Conservation (phyloP, 2,797 vertebrate species). For the Eulemur mongoz region DNA sequence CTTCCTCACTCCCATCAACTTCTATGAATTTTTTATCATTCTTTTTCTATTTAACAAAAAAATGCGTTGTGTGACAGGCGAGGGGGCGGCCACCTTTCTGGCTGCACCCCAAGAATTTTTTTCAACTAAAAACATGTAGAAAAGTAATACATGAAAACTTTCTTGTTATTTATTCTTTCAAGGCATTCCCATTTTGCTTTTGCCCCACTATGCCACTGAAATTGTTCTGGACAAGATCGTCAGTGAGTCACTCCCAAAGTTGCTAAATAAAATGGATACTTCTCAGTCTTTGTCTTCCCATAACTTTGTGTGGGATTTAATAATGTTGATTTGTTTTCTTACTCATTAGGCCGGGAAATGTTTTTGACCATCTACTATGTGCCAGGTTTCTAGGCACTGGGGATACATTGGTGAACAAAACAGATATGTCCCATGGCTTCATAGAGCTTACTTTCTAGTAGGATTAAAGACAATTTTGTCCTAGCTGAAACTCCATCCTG, state of each 20-base stretch:
- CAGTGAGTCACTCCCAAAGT: not conserved
- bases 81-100: not conserved
- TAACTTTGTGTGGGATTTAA: conserved; percentile 28
- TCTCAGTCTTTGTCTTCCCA: conserved; percentile 21
- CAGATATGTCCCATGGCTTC: not conserved
- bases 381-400: not conserved
- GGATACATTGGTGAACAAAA: not conserved
- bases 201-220: not conserved
- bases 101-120: not conserved
- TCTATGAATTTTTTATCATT: not conserved
- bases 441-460: not conserved
- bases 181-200: not conserved
- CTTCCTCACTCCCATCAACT: not conserved
- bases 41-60: not conserved
- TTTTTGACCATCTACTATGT: not conserved
- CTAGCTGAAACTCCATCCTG: not conserved
- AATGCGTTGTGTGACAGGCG: not conserved
- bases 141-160: not conserved
- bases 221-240: not conserved
- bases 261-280: not conserved
- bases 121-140: not conserved
- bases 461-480: not conserved
- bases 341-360: not conserved
- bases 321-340: not conserved
- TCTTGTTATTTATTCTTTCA: not conserved